A percentile compares a stretch with the other conserved stretches of the same genome.
Conservation (phyloP, 2,113 vertebrate genomes). For the Tetrax tetrax region DNA sequence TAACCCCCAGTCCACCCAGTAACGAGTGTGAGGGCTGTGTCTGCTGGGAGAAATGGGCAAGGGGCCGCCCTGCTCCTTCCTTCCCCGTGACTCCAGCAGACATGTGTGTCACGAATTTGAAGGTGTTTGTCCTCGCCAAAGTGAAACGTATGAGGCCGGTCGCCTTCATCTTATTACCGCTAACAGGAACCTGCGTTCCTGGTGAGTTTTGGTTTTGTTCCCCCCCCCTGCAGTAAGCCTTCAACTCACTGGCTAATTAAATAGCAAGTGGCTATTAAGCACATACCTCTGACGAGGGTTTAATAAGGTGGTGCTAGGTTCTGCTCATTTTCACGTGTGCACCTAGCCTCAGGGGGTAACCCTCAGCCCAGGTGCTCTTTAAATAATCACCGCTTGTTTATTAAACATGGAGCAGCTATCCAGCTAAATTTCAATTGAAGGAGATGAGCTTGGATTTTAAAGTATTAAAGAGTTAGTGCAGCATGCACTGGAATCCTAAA, state of each 20-base stretch:
- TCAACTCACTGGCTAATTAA: conserved; percentile 62
- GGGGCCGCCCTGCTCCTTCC: not conserved
- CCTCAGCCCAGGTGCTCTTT: not conserved
- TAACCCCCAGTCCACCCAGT: rapidly evolving
- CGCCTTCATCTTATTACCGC: conserved; percentile 59
- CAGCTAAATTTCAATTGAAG: conserved; percentile 48
- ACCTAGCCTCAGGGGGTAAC: conserved; percentile 16
- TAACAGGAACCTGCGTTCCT: conserved; percentile 9
- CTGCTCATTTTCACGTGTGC: not conserved
- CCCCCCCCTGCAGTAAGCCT: not conserved
- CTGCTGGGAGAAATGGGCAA: not conserved
- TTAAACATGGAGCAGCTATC: conserved; percentile 35
- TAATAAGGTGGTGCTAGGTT: conserved; percentile 52
- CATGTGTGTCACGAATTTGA: conserved; percentile 6
- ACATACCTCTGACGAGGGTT: conserved; percentile 45
- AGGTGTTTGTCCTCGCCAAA: conserved; percentile 37
- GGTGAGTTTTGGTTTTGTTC: too few relatives aligned
- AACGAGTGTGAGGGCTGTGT: rapidly evolving
- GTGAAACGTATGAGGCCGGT: conserved; percentile 55
- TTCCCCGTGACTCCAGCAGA: not conserved
- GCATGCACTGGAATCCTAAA: not conserved
- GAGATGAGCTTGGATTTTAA: conserved; percentile 48
- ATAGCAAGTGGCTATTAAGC: conserved; percentile 65
- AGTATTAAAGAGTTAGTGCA: conserved; percentile 10
- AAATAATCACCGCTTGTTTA: conserved; percentile 63